phyloP scores from a whole-genome alignment of 2,113 vertebrate genomes.

The Colaptes auratus region DNA sequence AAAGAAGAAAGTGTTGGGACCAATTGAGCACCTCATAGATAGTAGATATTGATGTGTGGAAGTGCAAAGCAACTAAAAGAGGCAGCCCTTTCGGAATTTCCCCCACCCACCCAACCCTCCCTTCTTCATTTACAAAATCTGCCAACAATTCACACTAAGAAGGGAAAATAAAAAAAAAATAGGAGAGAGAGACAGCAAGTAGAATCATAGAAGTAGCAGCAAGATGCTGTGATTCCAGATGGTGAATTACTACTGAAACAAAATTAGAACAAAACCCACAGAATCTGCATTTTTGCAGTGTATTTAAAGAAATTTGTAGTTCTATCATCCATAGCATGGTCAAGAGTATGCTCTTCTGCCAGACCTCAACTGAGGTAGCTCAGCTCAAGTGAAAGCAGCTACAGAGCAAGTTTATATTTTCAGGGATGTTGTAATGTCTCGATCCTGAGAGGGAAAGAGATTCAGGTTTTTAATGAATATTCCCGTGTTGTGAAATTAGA shows the following conservation, averaged over 20 bases:
- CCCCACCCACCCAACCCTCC: fast-evolving
- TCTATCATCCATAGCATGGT: background rate
- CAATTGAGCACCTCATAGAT: background rate
- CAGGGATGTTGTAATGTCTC: too few relatives aligned
- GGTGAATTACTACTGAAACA: background rate
- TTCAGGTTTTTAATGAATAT: too few relatives aligned
- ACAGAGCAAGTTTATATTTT: background rate
- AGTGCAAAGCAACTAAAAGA: background rate
- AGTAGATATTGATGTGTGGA: background rate
- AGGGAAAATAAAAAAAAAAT: background rate
- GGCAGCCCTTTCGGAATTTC: background rate
- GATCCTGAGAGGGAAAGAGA: too few relatives aligned
- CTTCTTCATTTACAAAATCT: background rate
- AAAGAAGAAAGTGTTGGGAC: background rate
- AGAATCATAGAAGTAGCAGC: background rate
- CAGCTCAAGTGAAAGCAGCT: background rate
- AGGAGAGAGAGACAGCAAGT: background rate
- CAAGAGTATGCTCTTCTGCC: background rate
- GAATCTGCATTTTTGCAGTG: background rate
- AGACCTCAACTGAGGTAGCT: background rate
- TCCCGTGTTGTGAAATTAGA: too few relatives aligned
- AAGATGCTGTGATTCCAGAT: background rate
- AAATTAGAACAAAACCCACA: background rate
- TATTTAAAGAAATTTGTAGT: background rate
- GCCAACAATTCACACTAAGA: background rate